A percentile compares a stretch with the other conserved stretches of the same genome.
These are phyloP conservation scores for Peucedramus taeniatus DNA, from an alignment of 2,113 vertebrate genomes.

Conservation along the genomic window DNA sequence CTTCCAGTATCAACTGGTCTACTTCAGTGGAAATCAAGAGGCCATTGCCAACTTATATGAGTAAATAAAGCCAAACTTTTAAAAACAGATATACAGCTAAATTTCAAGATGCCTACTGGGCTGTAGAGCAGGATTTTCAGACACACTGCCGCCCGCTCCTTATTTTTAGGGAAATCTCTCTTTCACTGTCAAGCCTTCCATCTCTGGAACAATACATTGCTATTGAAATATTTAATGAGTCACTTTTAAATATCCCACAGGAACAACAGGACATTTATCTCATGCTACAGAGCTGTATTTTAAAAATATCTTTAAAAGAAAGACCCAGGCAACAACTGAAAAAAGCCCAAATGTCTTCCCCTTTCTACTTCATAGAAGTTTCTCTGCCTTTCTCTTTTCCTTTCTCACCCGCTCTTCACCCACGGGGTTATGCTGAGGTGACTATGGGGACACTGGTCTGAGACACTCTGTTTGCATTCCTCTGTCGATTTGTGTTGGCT, in stretches of 20 bases:
- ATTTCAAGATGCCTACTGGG: neutral
- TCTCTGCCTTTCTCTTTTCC: neutral
- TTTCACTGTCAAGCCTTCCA: neutral
- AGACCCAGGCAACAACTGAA: neutral
- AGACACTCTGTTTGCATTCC: conserved; percentile 41
- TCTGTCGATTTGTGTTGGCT: conserved; percentile 13
- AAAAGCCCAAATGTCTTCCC: neutral
- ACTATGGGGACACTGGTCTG: neutral
- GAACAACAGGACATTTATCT: conserved; percentile 26
- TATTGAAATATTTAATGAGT: conserved; percentile 11
- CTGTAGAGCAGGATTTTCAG: neutral
- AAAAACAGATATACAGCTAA: neutral
- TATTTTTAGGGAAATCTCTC: neutral
- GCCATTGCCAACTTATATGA: neutral
- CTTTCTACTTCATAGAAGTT: neutral
- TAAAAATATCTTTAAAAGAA: neutral
- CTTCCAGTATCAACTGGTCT: neutral
- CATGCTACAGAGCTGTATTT: neutral
- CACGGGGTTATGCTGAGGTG: neutral
- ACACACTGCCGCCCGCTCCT: neutral
- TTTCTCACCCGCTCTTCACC: neutral
- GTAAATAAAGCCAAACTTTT: neutral
- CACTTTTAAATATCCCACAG: conserved; percentile 6
- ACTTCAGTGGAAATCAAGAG: neutral
- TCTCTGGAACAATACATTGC: neutral